Conservation (phyloP, 2,113 vertebrate species). For the Neodontobutis hainanensis region DNA sequence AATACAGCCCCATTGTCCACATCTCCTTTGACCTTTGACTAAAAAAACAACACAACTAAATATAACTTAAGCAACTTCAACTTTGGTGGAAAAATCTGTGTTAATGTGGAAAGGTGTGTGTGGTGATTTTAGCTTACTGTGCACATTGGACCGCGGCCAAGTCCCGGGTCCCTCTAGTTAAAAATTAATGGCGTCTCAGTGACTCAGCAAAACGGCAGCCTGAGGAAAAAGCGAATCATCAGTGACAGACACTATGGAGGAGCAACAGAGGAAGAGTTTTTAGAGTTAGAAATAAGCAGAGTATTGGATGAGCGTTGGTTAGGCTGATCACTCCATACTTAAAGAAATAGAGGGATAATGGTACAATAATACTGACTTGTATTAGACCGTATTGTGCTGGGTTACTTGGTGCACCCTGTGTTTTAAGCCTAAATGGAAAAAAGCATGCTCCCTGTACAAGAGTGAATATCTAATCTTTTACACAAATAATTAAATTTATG, state of each 20-base stretch:
- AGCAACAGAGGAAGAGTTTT: not conserved
- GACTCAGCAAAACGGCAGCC: slow-evolving; percentile 62
- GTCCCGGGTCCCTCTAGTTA: slow-evolving; percentile 43
- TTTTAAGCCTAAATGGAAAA: too few species aligned
- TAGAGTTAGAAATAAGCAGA: not conserved
- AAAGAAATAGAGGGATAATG: too few species aligned
- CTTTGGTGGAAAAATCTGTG: not conserved
- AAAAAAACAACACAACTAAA: not conserved
- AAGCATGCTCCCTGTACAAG: too few species aligned
- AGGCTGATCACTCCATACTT: too few species aligned
- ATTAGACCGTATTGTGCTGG: too few species aligned
- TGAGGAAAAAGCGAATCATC: slow-evolving; percentile 18
- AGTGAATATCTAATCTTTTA: too few species aligned
- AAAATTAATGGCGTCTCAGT: slow-evolving; percentile 62
- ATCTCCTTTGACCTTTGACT: not conserved
- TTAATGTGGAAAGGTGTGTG: slow-evolving; percentile 23
- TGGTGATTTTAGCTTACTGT: slow-evolving; percentile 7
- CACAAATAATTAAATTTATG: too few species aligned
- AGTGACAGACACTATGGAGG: slow-evolving; percentile 14
- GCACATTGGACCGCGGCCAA: slow-evolving; percentile 20
- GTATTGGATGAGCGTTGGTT: not conserved
- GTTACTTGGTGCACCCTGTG: too few species aligned
- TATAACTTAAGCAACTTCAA: not conserved
- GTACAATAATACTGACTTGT: too few species aligned
- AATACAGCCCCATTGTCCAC: slow-evolving; percentile 14